A percentile compares a stretch with the other conserved stretches of the same genome.
Evolutionary conservation across 2,888 invertebrate genomes (phyloP).

Genomic region (Aphodius sticticus): DNA sequence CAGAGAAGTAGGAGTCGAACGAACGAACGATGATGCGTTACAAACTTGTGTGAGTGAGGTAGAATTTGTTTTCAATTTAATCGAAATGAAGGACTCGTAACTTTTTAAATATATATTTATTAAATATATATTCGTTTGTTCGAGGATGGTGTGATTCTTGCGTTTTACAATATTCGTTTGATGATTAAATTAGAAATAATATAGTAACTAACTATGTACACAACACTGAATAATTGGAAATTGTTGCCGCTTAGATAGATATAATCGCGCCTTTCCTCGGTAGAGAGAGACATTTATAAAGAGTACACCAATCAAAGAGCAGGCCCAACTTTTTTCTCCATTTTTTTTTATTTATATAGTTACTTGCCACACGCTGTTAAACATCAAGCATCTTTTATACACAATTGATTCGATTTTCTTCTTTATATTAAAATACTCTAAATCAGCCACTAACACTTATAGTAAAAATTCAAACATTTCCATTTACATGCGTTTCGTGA

Average conservation of each 20-base stretch:
- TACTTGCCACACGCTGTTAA: constrained; percentile 45
- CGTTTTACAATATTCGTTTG: constrained; percentile 28
- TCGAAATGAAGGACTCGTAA: constrained; percentile 40
- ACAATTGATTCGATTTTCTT: constrained; percentile 43
- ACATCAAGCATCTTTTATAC: constrained; percentile 54
- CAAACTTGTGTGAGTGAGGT: constrained; percentile 57
- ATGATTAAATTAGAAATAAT: constrained; percentile 35
- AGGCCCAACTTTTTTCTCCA: constrained; percentile 35
- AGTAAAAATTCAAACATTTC: constrained; percentile 52
- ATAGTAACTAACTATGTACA: constrained; percentile 50
- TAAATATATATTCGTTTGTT: not conserved
- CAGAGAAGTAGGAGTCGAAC: not conserved
- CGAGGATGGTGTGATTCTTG: constrained; percentile 18
- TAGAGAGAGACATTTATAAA: constrained; percentile 12
- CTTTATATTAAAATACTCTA: constrained; percentile 55
- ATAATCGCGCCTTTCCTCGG: constrained; percentile 8
- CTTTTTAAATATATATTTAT: not conserved
- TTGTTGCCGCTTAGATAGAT: constrained; percentile 47
- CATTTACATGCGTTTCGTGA: constrained; percentile 25
- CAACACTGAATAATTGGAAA: constrained; percentile 55
- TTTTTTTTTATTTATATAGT: constrained; percentile 42
- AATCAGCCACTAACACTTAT: constrained; percentile 58
- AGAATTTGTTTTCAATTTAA: constrained; percentile 56
- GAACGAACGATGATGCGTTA: constrained; percentile 28
- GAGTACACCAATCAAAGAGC: constrained; percentile 17